Evolutionary conservation across 2,888 invertebrate genomes (phyloP).

Genomic region (Chaitophorus viminalis): DNA sequence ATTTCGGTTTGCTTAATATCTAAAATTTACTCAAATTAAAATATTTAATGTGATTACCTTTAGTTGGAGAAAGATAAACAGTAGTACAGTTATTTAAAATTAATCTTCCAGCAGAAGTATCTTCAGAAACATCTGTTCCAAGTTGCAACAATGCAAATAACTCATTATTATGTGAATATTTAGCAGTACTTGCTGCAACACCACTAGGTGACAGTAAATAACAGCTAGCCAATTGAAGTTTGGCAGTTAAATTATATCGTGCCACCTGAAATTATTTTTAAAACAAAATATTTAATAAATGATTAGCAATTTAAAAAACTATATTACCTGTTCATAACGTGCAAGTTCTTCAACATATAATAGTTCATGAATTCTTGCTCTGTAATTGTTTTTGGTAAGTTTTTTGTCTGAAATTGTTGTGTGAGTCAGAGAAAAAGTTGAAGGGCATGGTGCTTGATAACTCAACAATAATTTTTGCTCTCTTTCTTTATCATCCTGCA

Average conservation of each 20-base stretch:
- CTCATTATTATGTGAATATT: constrained; percentile 81
- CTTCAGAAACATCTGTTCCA: constrained; percentile 81
- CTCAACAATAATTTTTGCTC: constrained; percentile 71
- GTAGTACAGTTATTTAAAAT: constrained; percentile 79
- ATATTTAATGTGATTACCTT: constrained; percentile 58
- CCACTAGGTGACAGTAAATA: constrained; percentile 78
- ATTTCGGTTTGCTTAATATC: background rate
- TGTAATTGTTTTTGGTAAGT: constrained; percentile 77
- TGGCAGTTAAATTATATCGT: constrained; percentile 76
- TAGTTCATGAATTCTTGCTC: constrained; percentile 79
- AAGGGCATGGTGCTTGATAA: constrained; percentile 76
- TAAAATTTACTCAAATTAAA: background rate
- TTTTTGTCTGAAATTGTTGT: constrained; percentile 74
- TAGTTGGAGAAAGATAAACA: constrained; percentile 61
- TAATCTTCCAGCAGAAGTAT: constrained; percentile 82
- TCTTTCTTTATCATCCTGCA: constrained; percentile 70
- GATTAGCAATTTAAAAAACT: background rate
- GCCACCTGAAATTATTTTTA: constrained; percentile 68
- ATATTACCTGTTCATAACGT: constrained; percentile 72
- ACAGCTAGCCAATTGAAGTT: constrained; percentile 74
- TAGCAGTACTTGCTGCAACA: constrained; percentile 77
- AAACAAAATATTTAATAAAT: background rate
- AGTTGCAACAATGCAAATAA: constrained; percentile 79
- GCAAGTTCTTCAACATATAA: constrained; percentile 83
- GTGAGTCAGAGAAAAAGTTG: constrained; percentile 76